Base-by-base conservation (phyloP, 2,888 invertebrate genomes). In the Eupithecia insigniata region DNA sequence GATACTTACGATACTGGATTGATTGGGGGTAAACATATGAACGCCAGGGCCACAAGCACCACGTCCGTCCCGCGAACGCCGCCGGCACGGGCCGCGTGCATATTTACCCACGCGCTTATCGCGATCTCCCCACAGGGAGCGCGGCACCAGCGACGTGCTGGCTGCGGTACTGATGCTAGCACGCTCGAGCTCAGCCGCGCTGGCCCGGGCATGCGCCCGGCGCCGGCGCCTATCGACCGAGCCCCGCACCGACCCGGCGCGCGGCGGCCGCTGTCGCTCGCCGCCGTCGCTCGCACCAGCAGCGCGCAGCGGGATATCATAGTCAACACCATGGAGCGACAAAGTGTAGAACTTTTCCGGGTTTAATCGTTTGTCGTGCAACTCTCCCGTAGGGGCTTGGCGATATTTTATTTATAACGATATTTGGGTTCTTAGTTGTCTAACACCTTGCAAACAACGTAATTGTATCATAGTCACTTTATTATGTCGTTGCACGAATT, bases 1-100 rank as follows among this genome's bases (percentile, higher is more conserved):
- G 70, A 81, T 92, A 93, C 93, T 93, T 79, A 93, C 93, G 92
- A 89, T 72, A 92, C 91, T 76, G 89, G 87, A 80, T 90, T 90
- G 51, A 89, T 87, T 78, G 89, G 89, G 70, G 91, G 90, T 79
- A 92, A 81, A 83, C 87, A 90, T 80, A 90, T 87, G 72, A 92
- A 84, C 77, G 91, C 91, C 82, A 92, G 89, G 78, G 89, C 86
- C 75, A 93, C 77, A 79, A 90, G 89, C 71, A 92, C 85, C 79
- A 90, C 90, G 85, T 87, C 85, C 84, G 90, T 88, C 85, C 87
- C 88, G 85, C 88, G 92, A 82, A 67, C 58, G 30, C 60, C 69
- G 36, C 51, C 71, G 46, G 86, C 87, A 87, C 93, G 91, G 85
- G 83, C 83, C 89, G 89, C 84, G 83, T 86, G 85, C 90, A 90